Percentiles rank a stretch among this genome's conserved stretches.
These are phyloP conservation scores for Varanus salvator DNA, from an alignment of 2,113 vertebrate genomes.

Conservation along the genomic window DNA sequence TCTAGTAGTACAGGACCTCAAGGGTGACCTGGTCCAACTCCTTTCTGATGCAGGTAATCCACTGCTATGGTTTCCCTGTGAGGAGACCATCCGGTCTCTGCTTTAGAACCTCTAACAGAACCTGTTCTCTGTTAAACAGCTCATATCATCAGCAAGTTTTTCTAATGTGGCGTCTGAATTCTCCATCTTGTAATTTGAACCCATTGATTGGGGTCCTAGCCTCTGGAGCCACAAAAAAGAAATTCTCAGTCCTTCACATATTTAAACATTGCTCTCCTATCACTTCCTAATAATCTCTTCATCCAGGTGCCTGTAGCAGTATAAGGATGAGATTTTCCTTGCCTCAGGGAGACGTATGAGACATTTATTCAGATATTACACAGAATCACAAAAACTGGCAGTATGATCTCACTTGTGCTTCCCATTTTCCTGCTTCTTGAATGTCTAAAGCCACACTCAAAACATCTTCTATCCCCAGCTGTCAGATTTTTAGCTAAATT, in stretches of 20 bases:
- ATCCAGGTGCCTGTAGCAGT: neutral
- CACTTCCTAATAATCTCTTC: neutral
- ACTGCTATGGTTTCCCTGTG: no score
- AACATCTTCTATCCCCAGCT: slow-evolving; percentile 3
- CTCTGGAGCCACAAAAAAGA: neutral
- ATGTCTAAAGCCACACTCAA: neutral
- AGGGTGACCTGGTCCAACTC: neutral
- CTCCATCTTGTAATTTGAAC: slow-evolving; percentile 1
- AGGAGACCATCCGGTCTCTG: no score
- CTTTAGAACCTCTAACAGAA: neutral
- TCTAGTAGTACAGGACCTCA: neutral
- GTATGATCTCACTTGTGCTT: neutral
- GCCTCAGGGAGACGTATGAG: neutral
- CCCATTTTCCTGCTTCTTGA: neutral
- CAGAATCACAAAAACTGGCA: neutral
- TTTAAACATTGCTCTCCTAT: neutral
- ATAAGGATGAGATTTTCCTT: neutral
- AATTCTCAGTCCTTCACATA: neutral
- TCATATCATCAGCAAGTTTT: neutral
- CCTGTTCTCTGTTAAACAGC: neutral
- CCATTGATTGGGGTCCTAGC: neutral
- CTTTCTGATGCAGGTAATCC: no score
- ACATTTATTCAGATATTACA: neutral
- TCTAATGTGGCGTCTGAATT: neutral
- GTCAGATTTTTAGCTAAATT: neutral